Conservation (phyloP, 2,113 vertebrate genomes). For the Taxidea taxus region DNA sequence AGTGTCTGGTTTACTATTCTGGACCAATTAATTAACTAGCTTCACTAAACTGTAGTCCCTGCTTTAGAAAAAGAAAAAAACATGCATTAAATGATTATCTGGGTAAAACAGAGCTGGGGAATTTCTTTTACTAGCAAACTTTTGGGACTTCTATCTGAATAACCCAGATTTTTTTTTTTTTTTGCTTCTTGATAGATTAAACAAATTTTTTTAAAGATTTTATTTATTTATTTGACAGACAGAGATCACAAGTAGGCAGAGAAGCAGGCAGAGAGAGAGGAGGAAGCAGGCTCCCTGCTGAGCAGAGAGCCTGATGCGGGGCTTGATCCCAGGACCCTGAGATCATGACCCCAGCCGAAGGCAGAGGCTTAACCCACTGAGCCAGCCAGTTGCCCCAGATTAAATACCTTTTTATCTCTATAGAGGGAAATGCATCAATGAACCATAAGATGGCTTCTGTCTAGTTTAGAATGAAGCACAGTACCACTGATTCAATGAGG, state of each 20-base stretch:
- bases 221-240: too few species aligned
- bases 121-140: conserved; percentile 14
- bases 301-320: too few species aligned
- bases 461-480: neutral
- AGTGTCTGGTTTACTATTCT: neutral
- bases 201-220: too few species aligned
- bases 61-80: neutral
- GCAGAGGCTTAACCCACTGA: too few species aligned
- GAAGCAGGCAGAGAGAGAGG: too few species aligned
- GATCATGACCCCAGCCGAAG: too few species aligned
- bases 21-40: neutral
- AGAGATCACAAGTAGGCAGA: too few species aligned
- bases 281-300: too few species aligned
- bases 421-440: neutral
- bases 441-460: neutral
- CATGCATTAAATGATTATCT: neutral
- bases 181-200: neutral
- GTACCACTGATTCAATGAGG: neutral
- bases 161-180: neutral
- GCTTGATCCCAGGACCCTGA: too few species aligned
- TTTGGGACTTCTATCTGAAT: neutral
- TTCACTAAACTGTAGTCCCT: neutral
- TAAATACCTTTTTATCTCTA: neutral
- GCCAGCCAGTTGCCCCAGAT: too few species aligned
- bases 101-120: neutral